Conservation (phyloP, 2,113 vertebrate genomes). For the Emydocephalus ijimae region DNA sequence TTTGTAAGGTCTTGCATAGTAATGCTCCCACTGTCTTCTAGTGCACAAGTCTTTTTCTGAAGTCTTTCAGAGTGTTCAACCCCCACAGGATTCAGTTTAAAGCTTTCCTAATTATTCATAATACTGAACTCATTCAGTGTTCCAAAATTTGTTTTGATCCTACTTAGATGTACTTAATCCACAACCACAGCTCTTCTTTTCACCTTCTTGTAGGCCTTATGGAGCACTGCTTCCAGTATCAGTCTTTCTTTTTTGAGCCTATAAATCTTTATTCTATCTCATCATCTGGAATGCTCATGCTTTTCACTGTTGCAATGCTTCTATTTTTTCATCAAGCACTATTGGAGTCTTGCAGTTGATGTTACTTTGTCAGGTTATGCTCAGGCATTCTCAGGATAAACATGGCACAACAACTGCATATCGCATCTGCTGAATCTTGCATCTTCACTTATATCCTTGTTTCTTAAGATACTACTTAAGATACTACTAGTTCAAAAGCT, state of each 20-base stretch:
- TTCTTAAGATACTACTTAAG: neutral
- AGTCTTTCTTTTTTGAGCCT: neutral
- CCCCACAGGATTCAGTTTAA: neutral
- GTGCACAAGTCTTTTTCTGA: neutral
- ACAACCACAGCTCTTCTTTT: neutral
- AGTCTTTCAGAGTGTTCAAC: neutral
- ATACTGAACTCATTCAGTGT: neutral
- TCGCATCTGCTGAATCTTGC: neutral
- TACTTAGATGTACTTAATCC: neutral
- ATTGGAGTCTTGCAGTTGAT: neutral
- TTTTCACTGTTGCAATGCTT: neutral
- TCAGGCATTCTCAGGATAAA: neutral
- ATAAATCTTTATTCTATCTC: neutral
- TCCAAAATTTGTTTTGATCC: neutral
- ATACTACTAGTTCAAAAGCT: neutral
- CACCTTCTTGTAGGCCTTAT: neutral
- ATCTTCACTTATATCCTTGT: neutral
- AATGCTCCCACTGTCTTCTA: neutral
- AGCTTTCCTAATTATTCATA: neutral
- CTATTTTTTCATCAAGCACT: neutral
- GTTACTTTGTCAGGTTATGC: neutral
- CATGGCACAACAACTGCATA: neutral
- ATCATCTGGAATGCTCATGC: neutral
- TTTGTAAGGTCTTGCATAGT: neutral
- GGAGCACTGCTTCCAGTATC: neutral